These are phyloP conservation scores for Phyto melanocephala DNA, from an alignment of 2,888 invertebrate genomes.

Conservation along the genomic window DNA sequence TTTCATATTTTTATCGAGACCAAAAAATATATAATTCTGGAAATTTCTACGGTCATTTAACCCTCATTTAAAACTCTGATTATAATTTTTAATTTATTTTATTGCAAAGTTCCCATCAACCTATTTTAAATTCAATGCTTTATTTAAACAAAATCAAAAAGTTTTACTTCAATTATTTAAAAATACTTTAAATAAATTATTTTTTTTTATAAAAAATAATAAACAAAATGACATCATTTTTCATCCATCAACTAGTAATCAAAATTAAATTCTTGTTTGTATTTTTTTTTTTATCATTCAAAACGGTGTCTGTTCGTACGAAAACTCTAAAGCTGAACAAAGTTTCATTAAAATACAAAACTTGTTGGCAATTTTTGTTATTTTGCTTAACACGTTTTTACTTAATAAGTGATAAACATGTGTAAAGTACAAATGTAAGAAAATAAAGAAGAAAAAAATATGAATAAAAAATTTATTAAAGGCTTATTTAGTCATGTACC, in stretches of 20 bases:
- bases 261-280: background rate
- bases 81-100: no score
- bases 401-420: slow-evolving; percentile 22
- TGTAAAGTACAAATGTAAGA: slow-evolving; percentile 20
- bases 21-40: no score
- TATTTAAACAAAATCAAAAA: background rate
- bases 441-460: background rate
- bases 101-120: background rate
- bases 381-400: background rate
- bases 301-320: background rate
- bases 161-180: background rate
- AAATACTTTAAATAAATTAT: background rate
- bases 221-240: slow-evolving; percentile 29
- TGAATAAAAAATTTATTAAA: slow-evolving; percentile 9
- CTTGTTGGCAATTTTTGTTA: slow-evolving; percentile 34
- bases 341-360: slow-evolving; percentile 45
- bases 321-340: background rate
- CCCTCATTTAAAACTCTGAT: no score
- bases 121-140: background rate
- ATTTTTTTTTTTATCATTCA: background rate
- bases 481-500: slow-evolving; percentile 11
- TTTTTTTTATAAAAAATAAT: background rate
- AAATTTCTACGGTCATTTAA: no score
- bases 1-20: no score
- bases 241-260: background rate